Evolutionary conservation across 2,113 vertebrate genomes (phyloP).

Genomic region (Pholis gunnellus): DNA sequence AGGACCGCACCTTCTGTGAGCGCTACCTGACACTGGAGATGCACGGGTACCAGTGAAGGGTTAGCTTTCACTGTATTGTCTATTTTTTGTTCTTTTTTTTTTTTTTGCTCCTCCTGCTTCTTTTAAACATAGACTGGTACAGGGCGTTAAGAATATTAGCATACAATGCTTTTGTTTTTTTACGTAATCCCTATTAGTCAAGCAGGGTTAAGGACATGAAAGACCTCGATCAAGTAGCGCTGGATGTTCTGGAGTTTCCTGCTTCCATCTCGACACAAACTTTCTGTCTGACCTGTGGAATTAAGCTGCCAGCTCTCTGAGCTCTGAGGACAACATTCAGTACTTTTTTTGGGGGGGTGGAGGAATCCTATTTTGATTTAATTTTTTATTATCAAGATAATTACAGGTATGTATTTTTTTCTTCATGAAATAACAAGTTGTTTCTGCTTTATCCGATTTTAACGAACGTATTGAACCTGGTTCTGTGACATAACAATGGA

Average conservation of each 20-base stretch:
- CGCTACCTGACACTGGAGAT: slow-evolving; percentile 83
- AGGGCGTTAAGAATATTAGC: slow-evolving; percentile 78
- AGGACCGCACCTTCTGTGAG: slow-evolving; percentile 76
- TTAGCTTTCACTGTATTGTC: slow-evolving; percentile 79
- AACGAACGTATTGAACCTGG: neutral
- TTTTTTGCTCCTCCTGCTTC: slow-evolving; percentile 69
- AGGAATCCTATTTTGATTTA: slow-evolving; percentile 38
- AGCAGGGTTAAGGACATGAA: slow-evolving; percentile 79
- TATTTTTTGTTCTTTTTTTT: slow-evolving; percentile 44
- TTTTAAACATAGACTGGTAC: slow-evolving; percentile 70
- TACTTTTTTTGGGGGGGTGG: slow-evolving; percentile 1
- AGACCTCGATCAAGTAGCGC: slow-evolving; percentile 63
- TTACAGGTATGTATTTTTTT: slow-evolving; percentile 69
- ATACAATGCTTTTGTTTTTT: slow-evolving; percentile 76
- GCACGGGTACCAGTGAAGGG: slow-evolving; percentile 79
- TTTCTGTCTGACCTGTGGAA: slow-evolving; percentile 71
- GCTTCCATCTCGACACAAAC: slow-evolving; percentile 46
- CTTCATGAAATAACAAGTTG: neutral
- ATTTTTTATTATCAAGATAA: slow-evolving; percentile 46
- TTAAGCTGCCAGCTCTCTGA: slow-evolving; percentile 58
- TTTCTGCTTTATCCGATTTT: neutral
- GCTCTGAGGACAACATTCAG: slow-evolving; percentile 49
- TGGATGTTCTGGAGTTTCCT: slow-evolving; percentile 60
- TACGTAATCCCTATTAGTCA: slow-evolving; percentile 78
- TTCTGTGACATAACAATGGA: slow-evolving; percentile 1